These are phyloP conservation scores for Corythaixoides concolor DNA, from an alignment of 2,113 vertebrate genomes.

Conservation along the genomic window DNA sequence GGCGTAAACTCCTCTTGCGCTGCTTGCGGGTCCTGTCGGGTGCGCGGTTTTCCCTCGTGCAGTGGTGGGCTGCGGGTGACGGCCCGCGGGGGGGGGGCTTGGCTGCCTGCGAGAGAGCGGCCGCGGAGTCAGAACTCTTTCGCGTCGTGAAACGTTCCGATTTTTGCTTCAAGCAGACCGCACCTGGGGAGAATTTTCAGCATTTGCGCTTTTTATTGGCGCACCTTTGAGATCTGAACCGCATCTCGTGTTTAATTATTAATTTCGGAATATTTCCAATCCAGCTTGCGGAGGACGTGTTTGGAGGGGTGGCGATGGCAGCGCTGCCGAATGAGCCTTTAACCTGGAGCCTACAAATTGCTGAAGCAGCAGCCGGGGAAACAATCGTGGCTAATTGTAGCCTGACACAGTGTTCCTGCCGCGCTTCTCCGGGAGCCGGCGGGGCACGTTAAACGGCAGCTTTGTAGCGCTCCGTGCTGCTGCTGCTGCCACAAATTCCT, in stretches of 20 bases:
- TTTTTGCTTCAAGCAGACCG: neutral
- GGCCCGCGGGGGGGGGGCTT: neutral
- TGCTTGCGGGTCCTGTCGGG: neutral
- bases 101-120: neutral
- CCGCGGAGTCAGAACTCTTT: neutral
- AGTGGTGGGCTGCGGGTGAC: neutral
- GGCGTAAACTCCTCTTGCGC: neutral
- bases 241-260: neutral
- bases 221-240: neutral
- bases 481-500: neutral
- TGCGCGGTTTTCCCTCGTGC: neutral
- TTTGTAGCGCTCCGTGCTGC: neutral
- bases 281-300: neutral
- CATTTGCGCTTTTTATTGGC: neutral
- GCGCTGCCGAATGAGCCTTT: neutral
- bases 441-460: neutral
- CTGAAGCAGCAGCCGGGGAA: conserved; percentile 22
- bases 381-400: neutral
- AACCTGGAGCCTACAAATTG: neutral
- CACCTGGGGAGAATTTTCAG: neutral
- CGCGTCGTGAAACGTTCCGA: neutral
- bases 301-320: neutral
- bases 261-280: neutral
- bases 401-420: neutral
- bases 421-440: neutral